These are phyloP conservation scores for Salvator merianae DNA, from an alignment of 2,113 vertebrate species.

Conservation along the genomic window DNA sequence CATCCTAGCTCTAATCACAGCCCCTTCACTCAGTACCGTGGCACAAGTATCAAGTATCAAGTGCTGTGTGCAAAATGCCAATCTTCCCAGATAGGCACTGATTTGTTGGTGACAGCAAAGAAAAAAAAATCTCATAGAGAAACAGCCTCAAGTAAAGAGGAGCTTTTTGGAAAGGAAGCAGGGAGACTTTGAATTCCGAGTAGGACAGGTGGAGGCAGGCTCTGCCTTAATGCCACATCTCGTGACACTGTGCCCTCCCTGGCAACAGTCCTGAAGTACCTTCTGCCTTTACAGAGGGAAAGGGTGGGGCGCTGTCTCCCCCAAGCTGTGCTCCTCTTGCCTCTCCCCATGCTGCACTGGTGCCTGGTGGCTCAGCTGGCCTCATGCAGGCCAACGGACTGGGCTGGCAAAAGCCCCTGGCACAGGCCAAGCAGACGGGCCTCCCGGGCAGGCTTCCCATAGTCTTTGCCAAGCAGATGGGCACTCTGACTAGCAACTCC, in stretches of 20 bases:
- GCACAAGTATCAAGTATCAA: no score
- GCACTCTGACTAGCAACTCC: not conserved
- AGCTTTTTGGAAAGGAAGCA: not conserved
- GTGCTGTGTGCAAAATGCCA: not conserved
- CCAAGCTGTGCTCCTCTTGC: not conserved
- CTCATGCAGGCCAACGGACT: slow-evolving; percentile 13
- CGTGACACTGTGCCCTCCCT: no score
- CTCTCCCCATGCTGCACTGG: not conserved
- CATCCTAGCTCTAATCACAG: not conserved
- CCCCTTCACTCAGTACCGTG: not conserved
- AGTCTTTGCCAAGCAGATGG: slow-evolving; percentile 60
- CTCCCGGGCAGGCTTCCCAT: slow-evolving; percentile 37
- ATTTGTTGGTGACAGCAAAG: not conserved
- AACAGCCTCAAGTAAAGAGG: not conserved
- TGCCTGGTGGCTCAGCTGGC: slow-evolving; percentile 1
- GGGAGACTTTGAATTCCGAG: not conserved
- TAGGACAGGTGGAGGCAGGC: not conserved
- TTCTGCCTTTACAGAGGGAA: not conserved
- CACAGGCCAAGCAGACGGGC: slow-evolving; percentile 23
- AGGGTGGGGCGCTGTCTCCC: not conserved
- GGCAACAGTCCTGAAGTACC: not conserved
- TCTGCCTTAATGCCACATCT: not conserved
- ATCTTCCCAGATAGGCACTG: not conserved
- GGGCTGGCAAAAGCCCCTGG: slow-evolving; percentile 43
- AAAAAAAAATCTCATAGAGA: no score